Conservation (phyloP, 2,888 invertebrate species). For the Drosophila heteroneura region DNA sequence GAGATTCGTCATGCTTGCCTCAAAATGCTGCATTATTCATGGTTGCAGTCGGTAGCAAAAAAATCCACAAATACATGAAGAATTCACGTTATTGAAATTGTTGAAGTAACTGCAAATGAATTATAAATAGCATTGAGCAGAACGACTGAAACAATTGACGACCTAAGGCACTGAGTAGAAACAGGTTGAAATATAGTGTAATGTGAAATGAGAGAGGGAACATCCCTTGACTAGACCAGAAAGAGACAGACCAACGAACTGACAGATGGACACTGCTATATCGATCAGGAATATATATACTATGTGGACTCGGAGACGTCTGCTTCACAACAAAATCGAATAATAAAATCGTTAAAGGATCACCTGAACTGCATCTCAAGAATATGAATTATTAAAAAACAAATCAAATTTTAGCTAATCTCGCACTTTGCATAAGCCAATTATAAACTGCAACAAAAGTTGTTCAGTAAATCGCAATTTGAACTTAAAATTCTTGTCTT, state of each 20-base stretch:
- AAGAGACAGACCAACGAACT: neutral
- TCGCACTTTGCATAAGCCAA: neutral
- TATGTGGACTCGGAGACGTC: neutral
- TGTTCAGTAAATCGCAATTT: neutral
- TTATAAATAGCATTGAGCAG: slow-evolving; percentile 58
- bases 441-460: neutral
- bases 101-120: slow-evolving; percentile 66
- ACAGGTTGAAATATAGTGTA: neutral
- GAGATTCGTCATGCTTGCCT: slow-evolving; percentile 14
- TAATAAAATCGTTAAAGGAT: neutral
- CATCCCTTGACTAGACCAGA: neutral
- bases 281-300: neutral
- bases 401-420: neutral
- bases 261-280: neutral
- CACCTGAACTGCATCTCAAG: neutral
- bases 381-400: neutral
- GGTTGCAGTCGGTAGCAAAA: slow-evolving; percentile 36
- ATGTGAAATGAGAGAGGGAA: no score
- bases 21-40: slow-evolving; percentile 51
- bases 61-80: slow-evolving; percentile 59
- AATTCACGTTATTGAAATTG: slow-evolving; percentile 67
- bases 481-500: neutral
- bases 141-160: neutral
- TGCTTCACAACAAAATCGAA: neutral
- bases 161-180: neutral